Base-by-base conservation (phyloP, 1,140 invertebrate genomes). In the Megalonaias nervosa region DNA sequence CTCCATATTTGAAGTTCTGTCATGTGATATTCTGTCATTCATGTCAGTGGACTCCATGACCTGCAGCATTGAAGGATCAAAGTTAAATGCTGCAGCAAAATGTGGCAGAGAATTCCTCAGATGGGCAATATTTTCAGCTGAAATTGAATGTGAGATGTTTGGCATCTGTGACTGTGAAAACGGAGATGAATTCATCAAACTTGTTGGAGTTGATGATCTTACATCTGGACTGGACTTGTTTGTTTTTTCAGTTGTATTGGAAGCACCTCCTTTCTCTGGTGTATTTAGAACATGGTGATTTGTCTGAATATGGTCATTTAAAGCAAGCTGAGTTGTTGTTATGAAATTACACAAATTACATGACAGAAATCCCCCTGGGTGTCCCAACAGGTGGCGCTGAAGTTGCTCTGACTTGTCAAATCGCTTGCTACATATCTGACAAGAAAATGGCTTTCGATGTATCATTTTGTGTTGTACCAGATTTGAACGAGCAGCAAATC, bases 401-500 rank as follows among this genome's bases (percentile, higher is more conserved):
- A 88, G 81, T 76, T 87, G 86, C 26, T 85, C 85, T 6, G 82
- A 82, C 17, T 80, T 75, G 77, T 87, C 86, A 74, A 88, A 88
- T 3, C 83, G 80, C 65, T 87, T 86, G 75, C 82, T 81, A 81
- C 87, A 87, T 19, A 85, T 77, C 21, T 70, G 76, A 80, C 86
- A 87, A 64, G 75, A 81, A 71, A 77, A 81, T 5, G 85, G 84
- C 31, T 84, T 83, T 75, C 80, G 83, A 71, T 89, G 87, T 19
- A 87, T 83, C 58, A 84, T 79, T 14, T 84, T 81, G 67, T 89
- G 87, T 66, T 87, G 85, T 48, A 86, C 84, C 11, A 88, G 82
- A 76, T 87, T 89, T 14, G 86, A 86, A 2, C 82, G 75, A 17
- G 86, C 83, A 67, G 84, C 85, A 79, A 89, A 89, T n/a, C 82